phyloP scores from a whole-genome alignment of 2,113 vertebrate genomes.

The Sorex araneus region DNA sequence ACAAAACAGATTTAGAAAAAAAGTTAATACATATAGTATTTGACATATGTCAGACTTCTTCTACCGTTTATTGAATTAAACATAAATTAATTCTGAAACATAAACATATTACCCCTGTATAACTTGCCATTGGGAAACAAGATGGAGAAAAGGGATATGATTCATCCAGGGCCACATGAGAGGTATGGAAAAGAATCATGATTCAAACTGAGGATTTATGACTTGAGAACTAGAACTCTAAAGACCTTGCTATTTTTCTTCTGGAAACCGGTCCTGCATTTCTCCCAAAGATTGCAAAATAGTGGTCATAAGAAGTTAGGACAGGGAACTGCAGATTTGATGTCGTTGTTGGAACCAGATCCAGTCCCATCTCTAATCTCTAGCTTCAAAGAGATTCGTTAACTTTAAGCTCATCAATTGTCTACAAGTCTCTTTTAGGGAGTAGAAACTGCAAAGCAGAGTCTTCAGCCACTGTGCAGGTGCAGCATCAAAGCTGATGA shows the following conservation, averaged over 20 bases:
- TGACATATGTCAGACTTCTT: not conserved
- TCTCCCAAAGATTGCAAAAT: not conserved
- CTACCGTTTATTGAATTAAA: conserved; percentile 6
- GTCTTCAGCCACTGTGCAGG: not conserved
- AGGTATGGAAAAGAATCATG: not conserved
- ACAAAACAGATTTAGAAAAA: not conserved
- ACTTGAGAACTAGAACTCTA: not conserved
- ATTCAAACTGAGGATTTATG: not conserved
- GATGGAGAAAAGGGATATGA: not conserved
- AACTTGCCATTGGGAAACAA: not conserved
- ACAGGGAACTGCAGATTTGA: not conserved
- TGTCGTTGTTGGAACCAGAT: not conserved
- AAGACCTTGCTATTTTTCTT: not conserved
- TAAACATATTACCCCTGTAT: not conserved
- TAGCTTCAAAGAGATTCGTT: not conserved
- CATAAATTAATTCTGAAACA: not conserved
- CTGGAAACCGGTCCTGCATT: not conserved
- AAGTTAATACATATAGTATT: not conserved
- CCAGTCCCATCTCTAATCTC: not conserved
- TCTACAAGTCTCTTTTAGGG: not conserved
- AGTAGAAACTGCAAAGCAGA: not conserved
- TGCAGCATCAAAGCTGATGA: not conserved
- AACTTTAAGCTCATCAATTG: conserved; percentile 31
- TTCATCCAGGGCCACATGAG: not conserved
- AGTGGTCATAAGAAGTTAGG: conserved; percentile 7